Evolutionary conservation across 1,140 invertebrate genomes (phyloP).

Genomic region (Pseudobourletiella spinata): DNA sequence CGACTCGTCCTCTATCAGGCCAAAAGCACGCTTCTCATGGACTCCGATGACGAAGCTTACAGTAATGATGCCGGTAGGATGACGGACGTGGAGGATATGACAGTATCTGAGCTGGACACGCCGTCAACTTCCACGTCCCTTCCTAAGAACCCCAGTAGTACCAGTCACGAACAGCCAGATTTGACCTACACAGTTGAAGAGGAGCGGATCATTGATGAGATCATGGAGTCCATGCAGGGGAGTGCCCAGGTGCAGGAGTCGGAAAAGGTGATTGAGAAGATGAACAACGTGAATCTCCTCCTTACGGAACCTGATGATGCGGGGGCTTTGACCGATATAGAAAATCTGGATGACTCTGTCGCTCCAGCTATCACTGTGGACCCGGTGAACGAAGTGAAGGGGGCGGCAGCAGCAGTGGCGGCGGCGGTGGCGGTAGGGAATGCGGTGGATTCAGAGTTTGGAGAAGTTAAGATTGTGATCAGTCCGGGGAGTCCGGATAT

Average conservation of each 20-base stretch:
- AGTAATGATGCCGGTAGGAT: slow-evolving; percentile 1
- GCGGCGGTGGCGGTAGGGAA: neutral
- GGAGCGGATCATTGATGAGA: slow-evolving; percentile 14
- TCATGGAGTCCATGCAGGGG: slow-evolving; percentile 10
- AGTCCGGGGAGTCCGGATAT: slow-evolving; percentile 13
- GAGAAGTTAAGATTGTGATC: slow-evolving; percentile 8
- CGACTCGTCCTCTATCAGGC: slow-evolving; percentile 16
- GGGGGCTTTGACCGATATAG: neutral
- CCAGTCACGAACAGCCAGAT: neutral
- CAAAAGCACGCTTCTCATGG: neutral
- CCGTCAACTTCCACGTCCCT: neutral
- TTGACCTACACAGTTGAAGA: slow-evolving; percentile 6
- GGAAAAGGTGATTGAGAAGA: neutral
- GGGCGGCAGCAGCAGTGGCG: neutral
- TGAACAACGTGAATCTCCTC: neutral
- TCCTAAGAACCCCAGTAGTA: neutral
- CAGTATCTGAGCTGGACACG: slow-evolving; percentile 6
- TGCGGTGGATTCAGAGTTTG: neutral
- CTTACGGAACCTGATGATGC: neutral
- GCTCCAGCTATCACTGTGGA: neutral
- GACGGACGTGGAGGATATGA: slow-evolving; percentile 21
- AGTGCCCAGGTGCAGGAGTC: slow-evolving; percentile 10
- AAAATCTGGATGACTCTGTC: slow-evolving; percentile 1
- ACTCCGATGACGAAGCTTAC: slow-evolving; percentile 21
- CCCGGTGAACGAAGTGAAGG: neutral